Conservation (phyloP, 2,113 vertebrate species). For the Danionella cerebrum region DNA sequence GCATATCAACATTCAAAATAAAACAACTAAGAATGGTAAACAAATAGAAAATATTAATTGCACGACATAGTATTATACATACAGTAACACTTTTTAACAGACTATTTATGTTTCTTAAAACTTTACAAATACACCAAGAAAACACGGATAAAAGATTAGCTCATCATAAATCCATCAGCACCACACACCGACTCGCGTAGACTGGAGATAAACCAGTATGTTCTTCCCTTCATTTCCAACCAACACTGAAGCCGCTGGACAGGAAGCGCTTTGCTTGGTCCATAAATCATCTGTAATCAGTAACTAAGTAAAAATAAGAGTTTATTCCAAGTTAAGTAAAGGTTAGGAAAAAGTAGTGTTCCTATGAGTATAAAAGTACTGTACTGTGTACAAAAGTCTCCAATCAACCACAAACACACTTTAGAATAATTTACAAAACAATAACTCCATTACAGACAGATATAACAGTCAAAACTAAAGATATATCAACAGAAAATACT, state of each 20-base stretch:
- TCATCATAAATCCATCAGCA: constrained; percentile 34
- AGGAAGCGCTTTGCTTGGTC: constrained; percentile 51
- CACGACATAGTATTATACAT: constrained; percentile 53
- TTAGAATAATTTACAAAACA: constrained; percentile 68
- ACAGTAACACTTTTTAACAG: constrained; percentile 41
- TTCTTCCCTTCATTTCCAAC: constrained; percentile 40
- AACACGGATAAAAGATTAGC: constrained; percentile 34
- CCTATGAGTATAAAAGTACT: constrained; percentile 58
- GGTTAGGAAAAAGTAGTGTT: constrained; percentile 56
- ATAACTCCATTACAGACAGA: constrained; percentile 49
- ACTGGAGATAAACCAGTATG: constrained; percentile 14
- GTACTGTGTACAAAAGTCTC: constrained; percentile 55
- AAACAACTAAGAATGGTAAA: background rate
- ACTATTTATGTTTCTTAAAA: constrained; percentile 33
- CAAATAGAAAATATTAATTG: constrained; percentile 46
- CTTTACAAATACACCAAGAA: constrained; percentile 24
- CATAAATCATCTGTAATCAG: constrained; percentile 23
- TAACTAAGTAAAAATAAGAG: constrained; percentile 26
- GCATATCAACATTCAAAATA: no score
- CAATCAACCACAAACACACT: constrained; percentile 29
- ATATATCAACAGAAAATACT: constrained; percentile 5
- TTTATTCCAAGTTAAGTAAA: constrained; percentile 48
- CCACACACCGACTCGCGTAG: constrained; percentile 30
- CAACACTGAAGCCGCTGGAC: constrained; percentile 38
- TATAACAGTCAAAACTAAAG: constrained; percentile 47